phyloP scores from a whole-genome alignment of 2,113 vertebrate species.

The Xiphias gladius region DNA sequence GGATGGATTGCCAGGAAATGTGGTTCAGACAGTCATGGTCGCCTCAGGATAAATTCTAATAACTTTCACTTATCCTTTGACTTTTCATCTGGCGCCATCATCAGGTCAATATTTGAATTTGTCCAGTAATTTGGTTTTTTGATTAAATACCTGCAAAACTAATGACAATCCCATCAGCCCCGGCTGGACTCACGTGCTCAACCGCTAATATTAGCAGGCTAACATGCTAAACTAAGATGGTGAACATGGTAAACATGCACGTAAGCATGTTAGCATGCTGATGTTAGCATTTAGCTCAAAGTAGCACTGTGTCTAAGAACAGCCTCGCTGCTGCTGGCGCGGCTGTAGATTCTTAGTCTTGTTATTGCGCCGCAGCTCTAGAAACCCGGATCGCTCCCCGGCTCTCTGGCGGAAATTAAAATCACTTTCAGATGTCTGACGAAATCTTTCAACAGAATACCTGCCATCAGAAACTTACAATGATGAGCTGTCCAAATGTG shows the following conservation, averaged over 20 bases:
- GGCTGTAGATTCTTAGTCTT: too few relatives aligned
- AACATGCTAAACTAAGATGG: neutral
- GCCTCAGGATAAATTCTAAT: neutral
- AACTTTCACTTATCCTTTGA: neutral
- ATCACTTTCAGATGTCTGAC: too few relatives aligned
- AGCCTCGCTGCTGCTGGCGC: too few relatives aligned
- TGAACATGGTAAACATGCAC: neutral
- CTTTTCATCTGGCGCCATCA: neutral
- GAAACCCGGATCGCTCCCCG: too few relatives aligned
- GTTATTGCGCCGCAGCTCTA: too few relatives aligned
- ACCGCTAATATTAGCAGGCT: neutral
- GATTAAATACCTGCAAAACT: neutral
- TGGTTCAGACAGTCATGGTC: too few relatives aligned
- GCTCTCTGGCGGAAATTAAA: too few relatives aligned
- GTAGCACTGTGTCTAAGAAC: too few relatives aligned
- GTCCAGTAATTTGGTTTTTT: neutral
- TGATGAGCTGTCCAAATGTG: constrained; percentile 91
- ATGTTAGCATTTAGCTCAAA: neutral
- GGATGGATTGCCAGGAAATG: too few relatives aligned
- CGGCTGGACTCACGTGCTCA: neutral
- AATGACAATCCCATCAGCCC: neutral
- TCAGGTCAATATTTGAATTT: too few relatives aligned
- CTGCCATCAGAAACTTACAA: constrained; percentile 84
- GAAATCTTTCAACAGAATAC: too few relatives aligned
- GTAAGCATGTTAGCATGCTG: neutral